phyloP scores from a whole-genome alignment of 1,140 invertebrate genomes.

The Zaprionus davidi region DNA sequence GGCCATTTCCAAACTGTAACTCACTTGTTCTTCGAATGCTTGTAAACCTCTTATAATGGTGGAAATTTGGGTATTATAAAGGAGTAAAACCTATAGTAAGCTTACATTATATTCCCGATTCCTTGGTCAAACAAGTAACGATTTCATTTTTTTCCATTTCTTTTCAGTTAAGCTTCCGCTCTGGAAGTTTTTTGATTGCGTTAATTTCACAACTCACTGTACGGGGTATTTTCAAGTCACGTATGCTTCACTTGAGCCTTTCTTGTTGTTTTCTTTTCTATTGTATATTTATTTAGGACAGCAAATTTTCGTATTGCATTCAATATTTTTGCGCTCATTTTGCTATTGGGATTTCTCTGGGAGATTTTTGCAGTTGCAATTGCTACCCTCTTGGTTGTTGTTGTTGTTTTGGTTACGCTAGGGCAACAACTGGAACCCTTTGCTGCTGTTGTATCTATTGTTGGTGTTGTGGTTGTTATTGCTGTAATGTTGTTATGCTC shows the following conservation, averaged over 20 bases:
- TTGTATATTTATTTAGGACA: constrained; percentile 31
- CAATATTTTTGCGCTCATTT: constrained; percentile 31
- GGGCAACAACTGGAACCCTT: background rate
- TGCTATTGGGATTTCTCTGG: constrained; percentile 19
- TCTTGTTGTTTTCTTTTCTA: constrained; percentile 2
- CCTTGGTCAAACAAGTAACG: too few species aligned
- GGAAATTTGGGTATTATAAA: too few species aligned
- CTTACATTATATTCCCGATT: too few species aligned
- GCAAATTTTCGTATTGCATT: constrained; percentile 25
- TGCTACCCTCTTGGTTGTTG: constrained; percentile 1
- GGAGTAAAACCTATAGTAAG: too few species aligned
- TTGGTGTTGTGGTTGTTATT: constrained; percentile 4
- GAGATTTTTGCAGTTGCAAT: constrained; percentile 35
- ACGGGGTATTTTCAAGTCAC: background rate
- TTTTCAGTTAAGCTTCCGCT: too few species aligned
- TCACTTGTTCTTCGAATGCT: too few species aligned
- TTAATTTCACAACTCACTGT: background rate
- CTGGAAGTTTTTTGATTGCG: background rate
- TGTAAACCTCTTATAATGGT: too few species aligned
- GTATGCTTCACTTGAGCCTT: background rate
- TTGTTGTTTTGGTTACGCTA: background rate
- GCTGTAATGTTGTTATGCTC: constrained; percentile 6
- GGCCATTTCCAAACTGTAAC: too few species aligned
- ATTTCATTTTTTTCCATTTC: too few species aligned
- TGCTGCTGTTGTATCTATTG: constrained; percentile 5